These are phyloP conservation scores for Ahaetulla prasina DNA, from an alignment of 2,113 vertebrate genomes.

Conservation along the genomic window DNA sequence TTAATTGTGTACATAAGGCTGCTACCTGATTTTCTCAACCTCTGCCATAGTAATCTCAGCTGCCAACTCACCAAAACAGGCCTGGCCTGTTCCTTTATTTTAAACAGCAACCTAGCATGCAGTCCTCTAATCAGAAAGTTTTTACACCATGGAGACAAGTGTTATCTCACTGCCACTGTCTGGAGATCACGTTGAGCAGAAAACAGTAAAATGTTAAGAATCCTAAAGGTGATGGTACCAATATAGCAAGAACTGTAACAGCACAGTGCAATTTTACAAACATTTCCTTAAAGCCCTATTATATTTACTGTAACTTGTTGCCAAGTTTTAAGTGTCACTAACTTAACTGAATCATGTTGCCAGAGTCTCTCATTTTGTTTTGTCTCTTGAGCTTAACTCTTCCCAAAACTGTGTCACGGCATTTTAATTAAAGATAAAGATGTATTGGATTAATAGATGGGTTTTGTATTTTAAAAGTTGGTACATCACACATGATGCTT, in stretches of 20 bases:
- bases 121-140: neutral
- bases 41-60: neutral
- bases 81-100: neutral
- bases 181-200: neutral
- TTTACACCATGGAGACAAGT: neutral
- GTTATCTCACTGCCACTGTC: neutral
- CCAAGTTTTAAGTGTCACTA: neutral
- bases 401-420: neutral
- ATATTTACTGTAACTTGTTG: neutral
- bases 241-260: neutral
- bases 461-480: neutral
- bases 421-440: neutral
- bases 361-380: neutral
- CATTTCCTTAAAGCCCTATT: neutral
- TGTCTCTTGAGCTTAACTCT: neutral
- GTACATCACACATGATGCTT: neutral
- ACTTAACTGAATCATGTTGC: neutral
- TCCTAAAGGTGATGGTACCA: neutral
- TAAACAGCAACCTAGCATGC: neutral
- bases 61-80: neutral
- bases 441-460: neutral
- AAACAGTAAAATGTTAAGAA: neutral
- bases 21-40: neutral
- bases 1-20: neutral
- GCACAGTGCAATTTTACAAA: neutral